Conservation (phyloP, 1,140 invertebrate genomes). For the Branchinecta lindahli region DNA sequence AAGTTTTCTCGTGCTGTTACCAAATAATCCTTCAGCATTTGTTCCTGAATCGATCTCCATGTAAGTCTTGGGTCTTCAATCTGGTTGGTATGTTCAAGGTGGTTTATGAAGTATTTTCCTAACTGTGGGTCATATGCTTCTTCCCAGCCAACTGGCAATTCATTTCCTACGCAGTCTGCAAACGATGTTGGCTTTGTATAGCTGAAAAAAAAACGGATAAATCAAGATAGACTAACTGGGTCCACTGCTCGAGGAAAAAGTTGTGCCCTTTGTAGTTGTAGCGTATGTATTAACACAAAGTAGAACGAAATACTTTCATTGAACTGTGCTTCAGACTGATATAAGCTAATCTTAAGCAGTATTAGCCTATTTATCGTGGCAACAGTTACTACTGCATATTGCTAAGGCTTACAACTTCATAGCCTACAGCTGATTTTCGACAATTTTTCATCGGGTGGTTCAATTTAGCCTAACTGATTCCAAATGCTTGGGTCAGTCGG, state of each 20-base stretch:
- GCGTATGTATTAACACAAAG: neutral
- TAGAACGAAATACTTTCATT: no score
- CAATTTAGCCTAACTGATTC: neutral
- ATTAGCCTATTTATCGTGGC: no score
- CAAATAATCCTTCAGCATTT: constrained; percentile 89
- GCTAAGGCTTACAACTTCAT: no score
- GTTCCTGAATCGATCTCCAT: constrained; percentile 88
- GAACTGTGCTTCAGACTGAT: no score
- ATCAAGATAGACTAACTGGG: neutral
- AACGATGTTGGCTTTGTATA: constrained; percentile 90
- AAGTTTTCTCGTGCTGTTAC: constrained; percentile 84
- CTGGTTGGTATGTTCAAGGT: constrained; percentile 87
- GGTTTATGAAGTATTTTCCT: constrained; percentile 90
- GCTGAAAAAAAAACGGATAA: constrained; percentile 46
- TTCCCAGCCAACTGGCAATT: constrained; percentile 91
- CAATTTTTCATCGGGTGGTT: no score
- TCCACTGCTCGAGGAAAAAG: neutral
- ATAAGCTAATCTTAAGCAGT: no score
- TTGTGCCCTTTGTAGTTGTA: neutral
- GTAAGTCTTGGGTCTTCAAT: constrained; percentile 86
- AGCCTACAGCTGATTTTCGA: no score
- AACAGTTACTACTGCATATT: no score
- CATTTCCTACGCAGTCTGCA: constrained; percentile 93
- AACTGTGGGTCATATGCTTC: constrained; percentile 81
- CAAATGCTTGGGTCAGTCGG: neutral